Percentiles rank a stretch among this genome's conserved stretches.
phyloP scores from a whole-genome alignment of 2,113 vertebrate species.

The Oostethus manadensis region DNA sequence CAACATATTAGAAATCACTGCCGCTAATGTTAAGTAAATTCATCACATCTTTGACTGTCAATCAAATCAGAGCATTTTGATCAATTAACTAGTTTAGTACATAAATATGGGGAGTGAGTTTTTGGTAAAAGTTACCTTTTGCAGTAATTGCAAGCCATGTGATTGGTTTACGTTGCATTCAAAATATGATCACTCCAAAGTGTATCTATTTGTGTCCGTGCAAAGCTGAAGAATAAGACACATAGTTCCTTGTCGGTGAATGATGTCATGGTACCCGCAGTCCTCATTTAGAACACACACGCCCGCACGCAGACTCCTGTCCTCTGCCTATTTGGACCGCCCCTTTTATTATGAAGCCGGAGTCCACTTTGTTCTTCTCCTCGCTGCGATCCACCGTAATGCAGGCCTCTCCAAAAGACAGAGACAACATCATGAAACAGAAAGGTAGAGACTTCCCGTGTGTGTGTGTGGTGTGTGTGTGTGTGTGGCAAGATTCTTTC shows the following conservation, averaged over 20 bases:
- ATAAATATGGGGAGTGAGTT: no score
- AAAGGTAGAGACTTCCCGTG: slow-evolving; percentile 47
- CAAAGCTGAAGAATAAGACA: neutral
- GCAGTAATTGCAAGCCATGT: no score
- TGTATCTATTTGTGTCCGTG: neutral
- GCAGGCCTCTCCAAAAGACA: slow-evolving; percentile 14
- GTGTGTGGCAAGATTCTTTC: neutral
- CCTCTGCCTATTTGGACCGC: slow-evolving; percentile 34
- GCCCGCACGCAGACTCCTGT: slow-evolving; percentile 18
- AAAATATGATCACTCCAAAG: no score
- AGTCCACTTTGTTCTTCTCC: slow-evolving; percentile 28
- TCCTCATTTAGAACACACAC: slow-evolving; percentile 20
- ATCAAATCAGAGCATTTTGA: no score
- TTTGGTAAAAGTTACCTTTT: no score
- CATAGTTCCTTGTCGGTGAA: neutral
- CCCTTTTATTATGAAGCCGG: slow-evolving; percentile 37
- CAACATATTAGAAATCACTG: no score
- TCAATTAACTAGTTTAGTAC: no score
- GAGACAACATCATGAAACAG: slow-evolving; percentile 48
- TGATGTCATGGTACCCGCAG: slow-evolving; percentile 24
- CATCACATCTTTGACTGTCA: no score
- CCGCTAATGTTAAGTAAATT: no score
- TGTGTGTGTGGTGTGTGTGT: slow-evolving; percentile 9
- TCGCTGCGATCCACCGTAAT: slow-evolving; percentile 30
- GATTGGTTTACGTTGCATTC: no score